Percentiles rank a stretch among this genome's conserved stretches.
Evolutionary conservation across 2,888 invertebrate genomes (phyloP).

Genomic region (Plagiodera versicolora): DNA sequence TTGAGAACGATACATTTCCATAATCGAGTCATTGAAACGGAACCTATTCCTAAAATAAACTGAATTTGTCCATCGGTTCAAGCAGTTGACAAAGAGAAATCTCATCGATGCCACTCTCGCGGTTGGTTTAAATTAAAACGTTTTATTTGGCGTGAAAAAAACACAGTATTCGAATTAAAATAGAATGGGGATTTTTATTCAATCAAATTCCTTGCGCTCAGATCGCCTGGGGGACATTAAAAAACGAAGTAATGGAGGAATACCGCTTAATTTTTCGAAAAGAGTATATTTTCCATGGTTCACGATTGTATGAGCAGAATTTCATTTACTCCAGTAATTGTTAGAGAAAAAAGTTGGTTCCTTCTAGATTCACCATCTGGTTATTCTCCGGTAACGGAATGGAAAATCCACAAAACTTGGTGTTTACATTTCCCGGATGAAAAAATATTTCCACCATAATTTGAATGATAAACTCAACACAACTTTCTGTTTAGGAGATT

Average conservation of each 20-base stretch:
- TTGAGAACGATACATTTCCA: too few relatives aligned
- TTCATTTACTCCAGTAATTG: constrained; percentile 22
- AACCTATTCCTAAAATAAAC: too few relatives aligned
- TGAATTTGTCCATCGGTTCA: neutral
- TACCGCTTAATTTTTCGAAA: constrained; percentile 7
- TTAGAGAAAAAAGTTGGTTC: constrained; percentile 21
- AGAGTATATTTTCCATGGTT: constrained; percentile 6
- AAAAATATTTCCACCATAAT: too few relatives aligned
- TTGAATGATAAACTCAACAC: too few relatives aligned
- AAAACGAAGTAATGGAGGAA: constrained; percentile 18
- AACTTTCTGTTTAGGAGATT: too few relatives aligned
- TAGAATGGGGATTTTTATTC: constrained; percentile 25
- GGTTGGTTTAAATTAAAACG: constrained; percentile 9
- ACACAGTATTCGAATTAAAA: constrained; percentile 25
- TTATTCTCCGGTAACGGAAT: neutral
- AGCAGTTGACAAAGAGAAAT: neutral
- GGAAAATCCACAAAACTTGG: too few relatives aligned
- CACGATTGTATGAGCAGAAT: constrained; percentile 20
- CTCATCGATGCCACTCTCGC: neutral
- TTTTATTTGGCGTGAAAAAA: constrained; percentile 11
- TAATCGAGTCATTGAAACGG: too few relatives aligned
- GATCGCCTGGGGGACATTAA: constrained; percentile 18
- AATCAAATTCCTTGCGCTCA: constrained; percentile 23
- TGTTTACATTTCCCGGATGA: too few relatives aligned
- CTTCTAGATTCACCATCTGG: constrained; percentile 2